A percentile compares a stretch with the other conserved stretches of the same genome.
Conservation (phyloP, 2,797 vertebrate genomes). For the Strix occidentalis region DNA sequence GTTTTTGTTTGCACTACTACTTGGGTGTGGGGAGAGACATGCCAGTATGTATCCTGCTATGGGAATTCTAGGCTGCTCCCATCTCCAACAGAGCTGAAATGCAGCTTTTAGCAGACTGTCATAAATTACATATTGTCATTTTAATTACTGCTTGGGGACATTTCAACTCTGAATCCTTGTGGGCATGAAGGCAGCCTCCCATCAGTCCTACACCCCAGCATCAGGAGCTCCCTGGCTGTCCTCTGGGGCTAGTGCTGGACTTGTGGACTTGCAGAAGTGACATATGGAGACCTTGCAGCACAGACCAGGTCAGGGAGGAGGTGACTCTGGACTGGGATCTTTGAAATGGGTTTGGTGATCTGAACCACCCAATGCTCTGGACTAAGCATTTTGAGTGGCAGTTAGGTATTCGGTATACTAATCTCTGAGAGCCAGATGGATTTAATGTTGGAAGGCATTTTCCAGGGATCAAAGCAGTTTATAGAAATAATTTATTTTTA, state of each 20-base stretch:
- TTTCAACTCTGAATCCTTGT: neutral
- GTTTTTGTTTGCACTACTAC: neutral
- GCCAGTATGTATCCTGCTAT: neutral
- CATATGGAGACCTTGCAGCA: neutral
- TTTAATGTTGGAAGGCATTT: slow-evolving; percentile 25
- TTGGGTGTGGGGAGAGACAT: fast-evolving
- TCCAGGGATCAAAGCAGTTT: slow-evolving; percentile 38
- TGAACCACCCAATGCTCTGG: neutral
- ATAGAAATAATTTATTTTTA: slow-evolving; percentile 53
- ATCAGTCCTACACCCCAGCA: neutral
- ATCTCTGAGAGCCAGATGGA: slow-evolving; percentile 20
- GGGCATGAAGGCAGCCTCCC: neutral
- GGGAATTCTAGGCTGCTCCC: neutral
- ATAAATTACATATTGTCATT: neutral
- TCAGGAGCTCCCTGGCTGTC: neutral
- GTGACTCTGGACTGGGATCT: neutral
- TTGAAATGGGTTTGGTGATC: neutral
- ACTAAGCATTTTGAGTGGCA: neutral
- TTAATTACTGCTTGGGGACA: neutral
- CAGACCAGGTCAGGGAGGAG: neutral
- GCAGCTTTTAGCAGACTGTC: neutral
- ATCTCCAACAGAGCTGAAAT: neutral
- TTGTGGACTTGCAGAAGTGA: neutral
- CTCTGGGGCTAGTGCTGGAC: neutral
- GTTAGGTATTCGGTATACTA: neutral